A percentile compares a stretch with the other conserved stretches of the same genome.
These are phyloP conservation scores for Caretta caretta DNA, from an alignment of 2,113 vertebrate species.

Conservation along the genomic window DNA sequence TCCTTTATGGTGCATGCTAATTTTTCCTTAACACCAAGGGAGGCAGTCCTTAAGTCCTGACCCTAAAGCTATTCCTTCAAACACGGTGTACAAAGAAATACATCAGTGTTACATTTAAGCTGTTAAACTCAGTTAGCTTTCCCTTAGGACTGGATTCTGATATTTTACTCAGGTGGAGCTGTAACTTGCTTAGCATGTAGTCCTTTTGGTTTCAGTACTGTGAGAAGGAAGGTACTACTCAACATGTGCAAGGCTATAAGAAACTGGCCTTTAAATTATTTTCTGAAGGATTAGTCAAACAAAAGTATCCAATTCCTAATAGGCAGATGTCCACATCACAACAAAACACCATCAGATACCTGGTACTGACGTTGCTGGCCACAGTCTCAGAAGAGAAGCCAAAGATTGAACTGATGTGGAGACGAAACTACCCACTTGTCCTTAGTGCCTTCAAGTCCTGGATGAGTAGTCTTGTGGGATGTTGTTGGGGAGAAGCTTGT, in stretches of 20 bases:
- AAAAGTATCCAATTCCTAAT: not conserved
- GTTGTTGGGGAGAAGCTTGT: not conserved
- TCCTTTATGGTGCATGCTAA: not conserved
- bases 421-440: not conserved
- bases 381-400: not conserved
- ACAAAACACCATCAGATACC: not conserved
- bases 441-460: not conserved
- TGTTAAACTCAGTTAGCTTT: conserved; percentile 20
- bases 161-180: conserved; percentile 18
- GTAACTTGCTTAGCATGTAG: not conserved
- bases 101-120: not conserved
- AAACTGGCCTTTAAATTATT: not conserved
- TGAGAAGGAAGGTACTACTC: not conserved
- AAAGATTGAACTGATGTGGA: not conserved
- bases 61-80: not conserved
- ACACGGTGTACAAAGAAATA: not conserved
- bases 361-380: not conserved
- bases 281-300: not conserved
- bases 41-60: not conserved
- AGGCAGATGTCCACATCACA: not conserved
- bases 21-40: conserved; percentile 3
- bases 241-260: no score
- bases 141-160: not conserved
- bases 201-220: not conserved
- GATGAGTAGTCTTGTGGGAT: not conserved